These are phyloP conservation scores for Mactromeris polynyma DNA, from an alignment of 2,888 invertebrate species.

Conservation along the genomic window DNA sequence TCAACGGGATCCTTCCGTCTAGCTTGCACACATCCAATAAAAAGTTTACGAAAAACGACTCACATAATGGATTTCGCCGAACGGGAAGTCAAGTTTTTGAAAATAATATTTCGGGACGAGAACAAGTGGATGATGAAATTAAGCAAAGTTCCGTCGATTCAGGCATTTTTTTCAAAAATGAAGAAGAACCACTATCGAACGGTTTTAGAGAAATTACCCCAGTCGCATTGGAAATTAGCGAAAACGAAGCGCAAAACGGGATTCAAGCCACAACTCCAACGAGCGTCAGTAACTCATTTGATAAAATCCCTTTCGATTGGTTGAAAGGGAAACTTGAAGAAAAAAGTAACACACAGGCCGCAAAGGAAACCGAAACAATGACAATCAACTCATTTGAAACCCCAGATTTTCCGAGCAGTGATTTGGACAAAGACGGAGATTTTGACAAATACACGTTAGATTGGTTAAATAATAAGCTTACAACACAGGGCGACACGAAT, in stretches of 20 bases:
- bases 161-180: background rate
- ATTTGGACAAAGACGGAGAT: background rate
- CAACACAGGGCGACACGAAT: background rate
- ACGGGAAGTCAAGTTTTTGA: background rate
- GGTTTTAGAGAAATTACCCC: background rate
- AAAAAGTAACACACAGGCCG: background rate
- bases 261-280: background rate
- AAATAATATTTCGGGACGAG: background rate
- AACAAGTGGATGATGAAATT: background rate
- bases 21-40: slow-evolving; percentile 15
- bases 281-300: background rate
- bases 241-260: background rate
- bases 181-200: background rate
- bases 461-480: background rate
- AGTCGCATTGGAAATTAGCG: background rate
- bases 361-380: background rate
- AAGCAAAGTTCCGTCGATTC: background rate
- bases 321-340: background rate
- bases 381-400: background rate
- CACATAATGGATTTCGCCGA: background rate
- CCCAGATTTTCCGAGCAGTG: background rate
- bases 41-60: background rate
- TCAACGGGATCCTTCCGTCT: slow-evolving; percentile 3
- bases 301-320: background rate
- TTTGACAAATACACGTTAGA: background rate